Percentiles rank a stretch among this genome's conserved stretches.
phyloP scores from a whole-genome alignment of 2,113 vertebrate species.

The Butastur rufipennis region DNA sequence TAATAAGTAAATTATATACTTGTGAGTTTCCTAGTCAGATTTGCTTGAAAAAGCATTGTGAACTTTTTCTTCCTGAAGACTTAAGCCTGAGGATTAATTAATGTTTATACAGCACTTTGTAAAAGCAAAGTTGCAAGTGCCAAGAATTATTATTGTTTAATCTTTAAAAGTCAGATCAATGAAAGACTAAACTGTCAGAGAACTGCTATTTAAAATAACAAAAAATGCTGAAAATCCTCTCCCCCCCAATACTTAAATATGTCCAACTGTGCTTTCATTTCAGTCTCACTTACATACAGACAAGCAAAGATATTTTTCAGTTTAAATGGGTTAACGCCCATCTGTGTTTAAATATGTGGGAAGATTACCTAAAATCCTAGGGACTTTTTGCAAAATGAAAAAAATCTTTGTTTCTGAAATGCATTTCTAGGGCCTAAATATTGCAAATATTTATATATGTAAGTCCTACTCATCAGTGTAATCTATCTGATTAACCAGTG shows the following conservation, averaged over 20 bases:
- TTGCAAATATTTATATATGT: not conserved
- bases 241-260: not conserved
- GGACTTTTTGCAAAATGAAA: not conserved
- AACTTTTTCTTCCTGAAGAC: slow-evolving; percentile 25
- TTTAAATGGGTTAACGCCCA: not conserved
- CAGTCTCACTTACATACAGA: not conserved
- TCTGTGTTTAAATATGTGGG: not conserved
- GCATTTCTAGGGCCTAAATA: not conserved
- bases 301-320: not conserved
- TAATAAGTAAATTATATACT: slow-evolving; percentile 33
- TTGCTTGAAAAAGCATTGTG: slow-evolving; percentile 48
- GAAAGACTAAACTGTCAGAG: slow-evolving; percentile 45
- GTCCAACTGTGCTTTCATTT: not conserved
- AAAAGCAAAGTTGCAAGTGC: slow-evolving; percentile 28
- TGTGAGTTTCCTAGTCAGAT: slow-evolving; percentile 21
- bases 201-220: slow-evolving; percentile 26
- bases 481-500: not conserved
- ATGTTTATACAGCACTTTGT: slow-evolving; percentile 60
- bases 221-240: not conserved
- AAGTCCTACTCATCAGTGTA: not conserved
- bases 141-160: slow-evolving; percentile 54
- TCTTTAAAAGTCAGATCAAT: slow-evolving; percentile 51
- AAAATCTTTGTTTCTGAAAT: not conserved
- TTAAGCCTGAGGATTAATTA: slow-evolving; percentile 63
- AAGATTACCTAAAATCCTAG: not conserved